Conservation (phyloP, 2,888 invertebrate species). For the Agriopis marginaria region DNA sequence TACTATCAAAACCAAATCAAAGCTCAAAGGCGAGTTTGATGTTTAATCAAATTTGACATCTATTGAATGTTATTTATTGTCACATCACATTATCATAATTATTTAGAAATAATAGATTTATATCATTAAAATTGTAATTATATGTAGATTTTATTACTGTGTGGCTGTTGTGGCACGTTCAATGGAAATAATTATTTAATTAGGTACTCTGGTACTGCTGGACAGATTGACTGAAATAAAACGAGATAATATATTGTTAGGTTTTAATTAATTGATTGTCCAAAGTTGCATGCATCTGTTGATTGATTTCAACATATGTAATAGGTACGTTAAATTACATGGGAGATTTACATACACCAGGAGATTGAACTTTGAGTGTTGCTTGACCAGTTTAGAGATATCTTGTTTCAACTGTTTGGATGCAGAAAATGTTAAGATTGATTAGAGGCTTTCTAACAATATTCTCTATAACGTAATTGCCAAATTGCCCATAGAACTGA, state of each 20-base stretch:
- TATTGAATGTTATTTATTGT: no score
- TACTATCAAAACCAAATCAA: no score
- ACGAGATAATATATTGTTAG: neutral
- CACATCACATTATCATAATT: no score
- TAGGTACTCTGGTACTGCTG: neutral
- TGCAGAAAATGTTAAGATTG: constrained; percentile 14
- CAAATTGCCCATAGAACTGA: constrained; percentile 1
- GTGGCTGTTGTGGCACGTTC: no score
- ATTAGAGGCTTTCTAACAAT: constrained; percentile 31
- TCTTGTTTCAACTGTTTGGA: constrained; percentile 16
- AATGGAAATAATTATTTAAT: no score
- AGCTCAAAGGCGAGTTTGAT: no score
- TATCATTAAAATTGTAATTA: no score
- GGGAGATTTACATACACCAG: constrained; percentile 30
- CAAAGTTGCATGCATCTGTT: constrained; percentile 18
- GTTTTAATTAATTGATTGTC: constrained; percentile 2
- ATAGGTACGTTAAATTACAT: constrained; percentile 21
- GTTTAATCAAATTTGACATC: no score
- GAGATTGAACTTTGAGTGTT: constrained; percentile 30
- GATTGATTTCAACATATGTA: constrained; percentile 19
- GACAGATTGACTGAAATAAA: neutral
- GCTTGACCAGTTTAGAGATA: constrained; percentile 29
- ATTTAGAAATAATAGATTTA: no score
- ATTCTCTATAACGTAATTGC: constrained; percentile 11
- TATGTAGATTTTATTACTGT: no score